phyloP scores from a whole-genome alignment of 1,140 invertebrate species.

The Brachionus paranguensis region DNA sequence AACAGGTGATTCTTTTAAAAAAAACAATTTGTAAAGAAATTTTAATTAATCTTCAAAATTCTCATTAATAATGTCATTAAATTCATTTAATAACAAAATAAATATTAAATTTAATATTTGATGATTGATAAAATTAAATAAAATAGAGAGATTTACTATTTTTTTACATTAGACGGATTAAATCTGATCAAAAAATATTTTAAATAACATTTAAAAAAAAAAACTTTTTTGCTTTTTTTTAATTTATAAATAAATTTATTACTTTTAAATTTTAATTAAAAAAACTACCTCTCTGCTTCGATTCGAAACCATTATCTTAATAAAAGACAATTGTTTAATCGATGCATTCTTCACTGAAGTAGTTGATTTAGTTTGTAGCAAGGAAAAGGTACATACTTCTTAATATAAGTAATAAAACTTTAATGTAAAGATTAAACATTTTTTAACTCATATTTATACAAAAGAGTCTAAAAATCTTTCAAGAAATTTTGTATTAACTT shows the following conservation, averaged over 20 bases:
- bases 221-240: too few relatives aligned
- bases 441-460: neutral
- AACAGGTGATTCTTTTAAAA: neutral
- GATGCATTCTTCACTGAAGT: conserved; percentile 13
- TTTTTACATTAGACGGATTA: too few relatives aligned
- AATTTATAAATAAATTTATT: too few relatives aligned
- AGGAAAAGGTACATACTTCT: conserved; percentile 13
- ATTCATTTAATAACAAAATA: neutral
- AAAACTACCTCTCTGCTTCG: neutral
- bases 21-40: neutral
- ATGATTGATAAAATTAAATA: too few relatives aligned
- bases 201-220: too few relatives aligned
- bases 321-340: neutral
- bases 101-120: too few relatives aligned
- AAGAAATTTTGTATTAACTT: neutral
- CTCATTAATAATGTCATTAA: neutral
- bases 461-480: neutral
- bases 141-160: too few relatives aligned
- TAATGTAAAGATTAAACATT: neutral
- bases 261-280: neutral
- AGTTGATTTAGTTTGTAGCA: neutral
- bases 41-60: neutral
- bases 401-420: neutral
- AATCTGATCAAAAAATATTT: too few relatives aligned
- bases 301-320: neutral